A percentile compares a stretch with the other conserved stretches of the same genome.
Conservation (phyloP, 2,113 vertebrate species). For the Seriola dumerili region DNA sequence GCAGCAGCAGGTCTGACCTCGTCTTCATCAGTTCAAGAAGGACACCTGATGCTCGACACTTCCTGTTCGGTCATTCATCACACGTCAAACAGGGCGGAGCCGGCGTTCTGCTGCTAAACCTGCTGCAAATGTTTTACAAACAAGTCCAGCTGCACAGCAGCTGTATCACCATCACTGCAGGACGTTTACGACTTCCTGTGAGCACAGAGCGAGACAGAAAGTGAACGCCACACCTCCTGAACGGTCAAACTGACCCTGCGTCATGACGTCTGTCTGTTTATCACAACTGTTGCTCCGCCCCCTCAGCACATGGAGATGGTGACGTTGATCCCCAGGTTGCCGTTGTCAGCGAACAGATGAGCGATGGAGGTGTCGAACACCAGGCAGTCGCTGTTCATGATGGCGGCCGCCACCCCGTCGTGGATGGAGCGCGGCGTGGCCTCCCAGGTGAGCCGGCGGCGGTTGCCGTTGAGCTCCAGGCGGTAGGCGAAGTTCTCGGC, state of each 20-base stretch:
- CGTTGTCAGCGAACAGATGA: constrained; percentile 85
- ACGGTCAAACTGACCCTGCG: neutral
- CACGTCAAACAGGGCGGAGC: neutral
- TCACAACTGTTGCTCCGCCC: neutral
- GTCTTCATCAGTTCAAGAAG: neutral
- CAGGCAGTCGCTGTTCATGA: constrained; percentile 87
- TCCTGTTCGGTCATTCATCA: neutral
- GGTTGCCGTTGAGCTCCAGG: constrained; percentile 85
- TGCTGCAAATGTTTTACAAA: neutral
- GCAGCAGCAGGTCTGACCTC: neutral
- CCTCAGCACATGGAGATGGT: constrained; percentile 87
- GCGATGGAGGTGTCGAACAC: constrained; percentile 86
- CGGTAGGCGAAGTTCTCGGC: constrained; percentile 87
- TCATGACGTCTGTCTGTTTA: neutral
- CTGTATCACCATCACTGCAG: neutral
- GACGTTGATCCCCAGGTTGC: constrained; percentile 86
- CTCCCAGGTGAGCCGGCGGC: constrained; percentile 87
- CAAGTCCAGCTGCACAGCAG: no score
- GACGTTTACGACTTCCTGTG: neutral
- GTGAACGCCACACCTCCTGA: neutral
- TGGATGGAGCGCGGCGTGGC: constrained; percentile 87
- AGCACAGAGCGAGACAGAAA: neutral
- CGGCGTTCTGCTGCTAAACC: neutral
- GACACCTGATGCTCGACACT: neutral
- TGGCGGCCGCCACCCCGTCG: constrained; percentile 82